Base-by-base conservation (phyloP, 2,888 invertebrate genomes). In the Polyommatus iphigenia region DNA sequence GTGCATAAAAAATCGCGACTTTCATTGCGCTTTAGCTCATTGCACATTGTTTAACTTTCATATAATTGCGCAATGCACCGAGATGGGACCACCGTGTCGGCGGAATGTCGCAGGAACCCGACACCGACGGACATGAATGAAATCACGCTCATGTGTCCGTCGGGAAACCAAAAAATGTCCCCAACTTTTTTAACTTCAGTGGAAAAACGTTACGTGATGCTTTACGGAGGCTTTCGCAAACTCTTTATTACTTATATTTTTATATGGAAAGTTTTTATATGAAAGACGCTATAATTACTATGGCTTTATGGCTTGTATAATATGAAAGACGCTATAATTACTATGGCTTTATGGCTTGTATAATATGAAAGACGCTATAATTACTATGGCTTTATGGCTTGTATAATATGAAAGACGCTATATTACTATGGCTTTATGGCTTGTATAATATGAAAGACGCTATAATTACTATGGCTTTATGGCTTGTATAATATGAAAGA, bases 41-140 rank as follows among this genome's bases (percentile, higher is more conserved):
- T 32, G 67, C 15, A 29, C 67, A 67, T 67, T 67, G 67, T 67
- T 67, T 15, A 67, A 67, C 29, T 67, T 67, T 67, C 32, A 29
- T 29, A 29, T 67, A 32, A 67, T 67, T 67, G 29, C 29, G 32
- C 67, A 67, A 67, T 67, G 29, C 15, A 67, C 29, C 7, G 29
- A 29, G 67, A 67, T 67, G 15, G 75, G 83, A 89, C 89, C 90
- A 90, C 87, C 87, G 81, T 83, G 85, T 82, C 82, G 85, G 84
- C 84, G 83, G 84, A 88, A 88, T 90, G 88, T 86, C 85, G 84
- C 85, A 82, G 88, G 87, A 87, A 90, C 86, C 81, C 82, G 87
- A 89, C 86, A 88, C 85, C 84, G 83, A 85, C 85, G 87, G 85
- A 78, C 80, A 81, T 83, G 83, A 84, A 84, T 84, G 84, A 81